phyloP scores from a whole-genome alignment of 2,113 vertebrate species.

The Muntiacus reevesi region DNA sequence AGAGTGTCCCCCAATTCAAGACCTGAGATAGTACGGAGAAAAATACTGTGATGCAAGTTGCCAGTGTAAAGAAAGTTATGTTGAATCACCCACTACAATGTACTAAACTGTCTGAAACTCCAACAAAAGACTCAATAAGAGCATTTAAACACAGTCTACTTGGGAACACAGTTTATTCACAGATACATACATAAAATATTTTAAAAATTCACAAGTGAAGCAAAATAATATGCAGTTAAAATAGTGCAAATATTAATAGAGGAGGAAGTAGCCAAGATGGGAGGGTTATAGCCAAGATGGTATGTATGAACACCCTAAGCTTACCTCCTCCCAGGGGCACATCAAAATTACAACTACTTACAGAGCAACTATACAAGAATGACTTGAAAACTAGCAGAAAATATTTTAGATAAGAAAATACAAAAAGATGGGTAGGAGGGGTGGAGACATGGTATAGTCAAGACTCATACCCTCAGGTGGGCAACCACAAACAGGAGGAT shows the following conservation, averaged over 20 bases:
- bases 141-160: not conserved
- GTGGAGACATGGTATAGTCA: not conserved
- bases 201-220: not conserved
- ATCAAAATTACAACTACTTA: not conserved
- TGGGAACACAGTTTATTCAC: not conserved
- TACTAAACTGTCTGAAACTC: not conserved
- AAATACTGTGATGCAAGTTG: not conserved
- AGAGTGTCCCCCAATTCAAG: not conserved
- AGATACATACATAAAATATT: not conserved
- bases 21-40: not conserved
- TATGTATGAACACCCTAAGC: not conserved
- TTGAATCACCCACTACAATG: not conserved
- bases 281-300: not conserved
- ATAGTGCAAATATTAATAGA: not conserved
- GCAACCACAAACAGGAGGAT: not conserved
- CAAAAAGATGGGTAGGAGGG: not conserved
- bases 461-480: not conserved
- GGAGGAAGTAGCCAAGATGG: not conserved
- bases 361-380: not conserved
- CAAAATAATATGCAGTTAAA: not conserved
- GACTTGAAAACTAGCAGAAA: not conserved
- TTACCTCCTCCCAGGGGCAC: not conserved
- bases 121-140: not conserved
- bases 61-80: not conserved
- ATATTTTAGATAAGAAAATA: not conserved